A percentile compares a stretch with the other conserved stretches of the same genome.
Evolutionary conservation across 2,113 vertebrate species (phyloP).

Genomic region (Prunella himalayana): DNA sequence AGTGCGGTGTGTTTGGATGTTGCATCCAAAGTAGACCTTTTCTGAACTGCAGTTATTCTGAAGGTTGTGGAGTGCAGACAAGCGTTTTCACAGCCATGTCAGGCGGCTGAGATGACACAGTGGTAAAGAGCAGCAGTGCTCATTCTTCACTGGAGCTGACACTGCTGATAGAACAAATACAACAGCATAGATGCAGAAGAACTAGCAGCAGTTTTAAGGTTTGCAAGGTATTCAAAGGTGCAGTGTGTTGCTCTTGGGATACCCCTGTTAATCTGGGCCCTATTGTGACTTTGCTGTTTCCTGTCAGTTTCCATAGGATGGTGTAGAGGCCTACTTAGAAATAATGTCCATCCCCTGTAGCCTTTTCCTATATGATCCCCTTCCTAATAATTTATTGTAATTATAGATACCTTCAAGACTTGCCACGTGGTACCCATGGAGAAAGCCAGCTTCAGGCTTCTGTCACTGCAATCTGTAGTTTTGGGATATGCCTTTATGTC

Average conservation of each 20-base stretch:
- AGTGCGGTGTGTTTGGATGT: accelerated
- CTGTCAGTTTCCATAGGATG: not conserved
- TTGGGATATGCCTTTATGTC: not conserved
- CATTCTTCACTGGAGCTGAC: not conserved
- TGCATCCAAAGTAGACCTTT: not conserved
- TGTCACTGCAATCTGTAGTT: not conserved
- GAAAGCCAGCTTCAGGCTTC: not conserved
- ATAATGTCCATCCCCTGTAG: not conserved
- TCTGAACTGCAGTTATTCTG: not conserved
- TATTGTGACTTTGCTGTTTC: not conserved
- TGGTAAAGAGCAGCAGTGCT: not conserved
- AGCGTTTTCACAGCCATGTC: not conserved
- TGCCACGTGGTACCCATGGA: not conserved
- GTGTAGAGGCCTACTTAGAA: not conserved
- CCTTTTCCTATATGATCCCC: not conserved
- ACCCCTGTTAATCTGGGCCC: not conserved
- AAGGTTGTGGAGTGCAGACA: not conserved
- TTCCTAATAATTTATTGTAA: not conserved
- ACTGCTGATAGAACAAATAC: not conserved
- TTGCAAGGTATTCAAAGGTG: not conserved
- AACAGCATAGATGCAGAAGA: not conserved
- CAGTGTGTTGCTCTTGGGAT: not conserved
- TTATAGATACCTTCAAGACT: not conserved
- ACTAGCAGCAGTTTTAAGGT: not conserved
- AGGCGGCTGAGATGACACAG: not conserved